Base-by-base conservation (phyloP, 2,797 vertebrate species). In the Pampus argenteus region DNA sequence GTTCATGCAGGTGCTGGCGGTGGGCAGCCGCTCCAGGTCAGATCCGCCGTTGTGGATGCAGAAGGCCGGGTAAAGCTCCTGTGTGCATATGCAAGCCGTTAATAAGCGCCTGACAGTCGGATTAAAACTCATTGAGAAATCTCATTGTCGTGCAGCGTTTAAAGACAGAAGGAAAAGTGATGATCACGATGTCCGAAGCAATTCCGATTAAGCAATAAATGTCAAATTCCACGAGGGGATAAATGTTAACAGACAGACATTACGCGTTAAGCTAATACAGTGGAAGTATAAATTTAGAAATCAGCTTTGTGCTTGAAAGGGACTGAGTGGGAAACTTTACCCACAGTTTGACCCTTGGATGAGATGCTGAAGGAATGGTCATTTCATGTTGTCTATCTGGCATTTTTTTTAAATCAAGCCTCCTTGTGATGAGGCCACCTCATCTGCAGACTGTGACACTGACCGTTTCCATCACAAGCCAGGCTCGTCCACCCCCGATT, bases 1-100 rank as follows among this genome's bases (percentile, higher is more conserved):
- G 93, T 99, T 99, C 98, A 99, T 99, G 94, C 98, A 99, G 87
- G 98, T 99, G 92, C 98, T 99, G 93, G 98, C 97, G 1, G 98
- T 99, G 78, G 98, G 98, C 1, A 99, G 92, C 63, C 98, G 95
- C 64, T 99, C 98, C 79, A 99, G 92, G 89, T 99, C 98, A 0
- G 86, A 94, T 58, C 98, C 98, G n/a, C 98, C 98, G 0, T 99
- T 98, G 93, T 99, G 98, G 83, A 99, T 97, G 91, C 98, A 99
- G 93, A 99, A 99, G 0, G 98, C 98, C 3, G 98, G 98, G 81
- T 99, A 98, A 28, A 99, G 93, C 89, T 99, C 98, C 98, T 99
- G 90, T 26, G 89, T 29, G 88, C 66, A 76, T 0, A 78, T 4
- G 86, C 9, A 36, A 28, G 25, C 15, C 45, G 76, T 76, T 78